Conservation (phyloP, 2,888 invertebrate genomes). For the Ennomos erosarius region DNA sequence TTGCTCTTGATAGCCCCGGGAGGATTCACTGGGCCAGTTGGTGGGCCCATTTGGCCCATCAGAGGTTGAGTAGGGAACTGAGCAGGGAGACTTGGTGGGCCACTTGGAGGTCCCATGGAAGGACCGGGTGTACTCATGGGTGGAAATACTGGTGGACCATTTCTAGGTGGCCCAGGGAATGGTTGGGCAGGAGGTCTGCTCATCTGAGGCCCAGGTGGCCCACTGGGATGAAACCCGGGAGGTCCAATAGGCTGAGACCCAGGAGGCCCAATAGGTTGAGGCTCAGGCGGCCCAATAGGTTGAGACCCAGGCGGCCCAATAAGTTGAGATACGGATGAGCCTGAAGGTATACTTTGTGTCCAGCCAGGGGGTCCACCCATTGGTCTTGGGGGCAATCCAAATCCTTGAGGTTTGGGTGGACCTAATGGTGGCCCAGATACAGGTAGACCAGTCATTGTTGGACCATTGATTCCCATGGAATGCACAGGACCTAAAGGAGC, state of each 20-base stretch:
- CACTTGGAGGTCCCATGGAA: constrained; percentile 31
- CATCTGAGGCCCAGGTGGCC: constrained; percentile 35
- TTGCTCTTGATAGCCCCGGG: constrained; percentile 49
- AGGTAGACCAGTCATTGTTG: constrained; percentile 41
- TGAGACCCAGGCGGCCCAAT: constrained; percentile 33
- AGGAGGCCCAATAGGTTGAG: constrained; percentile 24
- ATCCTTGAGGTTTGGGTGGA: constrained; percentile 37
- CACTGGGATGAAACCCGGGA: constrained; percentile 34
- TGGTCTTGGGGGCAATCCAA: constrained; percentile 36
- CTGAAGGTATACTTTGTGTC: too few relatives aligned
- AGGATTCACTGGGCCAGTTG: constrained; percentile 21
- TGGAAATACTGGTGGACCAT: constrained; percentile 48
- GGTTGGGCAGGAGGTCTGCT: constrained; percentile 38
- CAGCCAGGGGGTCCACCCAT: constrained; percentile 12
- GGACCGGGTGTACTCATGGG: constrained; percentile 14
- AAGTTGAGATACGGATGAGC: constrained; percentile 2
- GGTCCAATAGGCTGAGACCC: constrained; percentile 40
- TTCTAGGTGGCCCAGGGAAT: constrained; percentile 52
- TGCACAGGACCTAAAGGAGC: constrained; percentile 38
- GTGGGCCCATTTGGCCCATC: constrained; percentile 45
- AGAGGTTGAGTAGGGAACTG: constrained; percentile 33
- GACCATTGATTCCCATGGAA: constrained; percentile 55
- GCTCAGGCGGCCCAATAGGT: constrained; percentile 29
- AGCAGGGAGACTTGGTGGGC: constrained; percentile 44
- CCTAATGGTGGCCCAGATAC: constrained; percentile 39